Evolutionary conservation across 2,888 invertebrate species (phyloP), one percentile per base, ranked within the genome.

Genomic region (Mamestra brassicae): DNA sequence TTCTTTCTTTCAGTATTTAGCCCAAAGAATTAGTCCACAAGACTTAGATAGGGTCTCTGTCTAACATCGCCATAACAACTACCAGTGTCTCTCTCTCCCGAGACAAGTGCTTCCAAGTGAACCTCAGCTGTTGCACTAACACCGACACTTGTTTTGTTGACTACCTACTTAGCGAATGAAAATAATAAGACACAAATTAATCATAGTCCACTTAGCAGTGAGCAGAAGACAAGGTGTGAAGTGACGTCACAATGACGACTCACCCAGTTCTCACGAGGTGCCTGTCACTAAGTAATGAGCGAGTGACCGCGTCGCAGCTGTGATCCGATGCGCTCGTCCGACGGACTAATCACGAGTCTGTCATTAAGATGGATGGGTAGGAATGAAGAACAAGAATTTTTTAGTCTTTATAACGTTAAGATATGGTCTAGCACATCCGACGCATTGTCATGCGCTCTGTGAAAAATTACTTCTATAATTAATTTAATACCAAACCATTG

Each of bases 231-330:
- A 17, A 57, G 81, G 58, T 58, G 66, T 65, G 64, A 54, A 42
- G 54, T 82, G 77, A 60, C 62, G 71, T 78, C 78, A 66, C 34
- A 54, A 61, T 47, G 36, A 58, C 58, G 38, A 11, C 38, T 68
- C 68, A 58, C 86, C 86, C 73, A 84, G 81, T 84, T 84, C 86
- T 60, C 84, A 84, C 76, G 75, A 15, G 13, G 58, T 45, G 13
- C 45, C 45, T 52, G 60, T 55, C 68, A 54, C 64, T 17, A 2
- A 42, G 61, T 57, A 70, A 60, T 52, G 64, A 54, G 66, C 85
- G 26, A 17, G 26, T 36, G 57, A n/a, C 47, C 60, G 73, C 55
- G 10, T 10, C 54, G 45, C 61, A 0, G 54, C 52, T 58, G 17
- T n/a, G 50, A 64, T 66, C 63, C 52, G 69, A 64, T 36, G 50